These are phyloP conservation scores for Ostrea denselamellosa DNA, from an alignment of 1,140 invertebrate genomes.

Conservation along the genomic window DNA sequence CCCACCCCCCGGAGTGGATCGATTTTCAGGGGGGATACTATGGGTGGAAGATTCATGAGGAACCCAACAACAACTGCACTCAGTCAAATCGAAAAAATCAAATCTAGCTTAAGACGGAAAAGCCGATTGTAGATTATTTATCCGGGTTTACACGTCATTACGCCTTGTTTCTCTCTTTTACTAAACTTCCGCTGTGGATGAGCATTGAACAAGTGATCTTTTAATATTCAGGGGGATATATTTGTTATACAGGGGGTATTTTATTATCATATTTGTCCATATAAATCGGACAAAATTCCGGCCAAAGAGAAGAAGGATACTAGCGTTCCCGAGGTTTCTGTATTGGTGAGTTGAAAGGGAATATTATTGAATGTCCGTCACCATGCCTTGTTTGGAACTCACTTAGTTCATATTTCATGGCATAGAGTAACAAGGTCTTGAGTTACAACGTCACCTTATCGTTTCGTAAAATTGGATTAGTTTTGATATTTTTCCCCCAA, in stretches of 20 bases:
- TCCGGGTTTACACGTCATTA: neutral
- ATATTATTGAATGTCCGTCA: neutral
- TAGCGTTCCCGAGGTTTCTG: conserved; percentile 65
- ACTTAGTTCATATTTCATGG: neutral
- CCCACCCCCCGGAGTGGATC: no score
- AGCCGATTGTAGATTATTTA: no score
- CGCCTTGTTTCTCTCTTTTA: neutral
- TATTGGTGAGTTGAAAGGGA: conserved; percentile 60
- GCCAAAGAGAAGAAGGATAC: conserved; percentile 65
- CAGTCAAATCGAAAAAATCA: no score
- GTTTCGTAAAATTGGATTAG: no score
- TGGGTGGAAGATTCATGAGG: no score
- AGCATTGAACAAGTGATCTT: conserved; percentile 17
- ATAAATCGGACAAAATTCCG: conserved; percentile 71
- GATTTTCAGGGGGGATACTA: no score
- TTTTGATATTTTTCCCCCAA: no score
- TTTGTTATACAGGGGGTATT: conserved; percentile 19
- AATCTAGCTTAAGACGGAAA: no score
- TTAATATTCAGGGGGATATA: conserved; percentile 17
- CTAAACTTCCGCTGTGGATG: neutral
- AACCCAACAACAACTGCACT: no score
- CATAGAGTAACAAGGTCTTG: no score
- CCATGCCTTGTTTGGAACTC: conserved; percentile 6
- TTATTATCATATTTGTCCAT: conserved; percentile 24
- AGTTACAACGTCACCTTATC: no score